Base-by-base conservation (phyloP, 2,113 vertebrate species). In the Trogon surrucura region DNA sequence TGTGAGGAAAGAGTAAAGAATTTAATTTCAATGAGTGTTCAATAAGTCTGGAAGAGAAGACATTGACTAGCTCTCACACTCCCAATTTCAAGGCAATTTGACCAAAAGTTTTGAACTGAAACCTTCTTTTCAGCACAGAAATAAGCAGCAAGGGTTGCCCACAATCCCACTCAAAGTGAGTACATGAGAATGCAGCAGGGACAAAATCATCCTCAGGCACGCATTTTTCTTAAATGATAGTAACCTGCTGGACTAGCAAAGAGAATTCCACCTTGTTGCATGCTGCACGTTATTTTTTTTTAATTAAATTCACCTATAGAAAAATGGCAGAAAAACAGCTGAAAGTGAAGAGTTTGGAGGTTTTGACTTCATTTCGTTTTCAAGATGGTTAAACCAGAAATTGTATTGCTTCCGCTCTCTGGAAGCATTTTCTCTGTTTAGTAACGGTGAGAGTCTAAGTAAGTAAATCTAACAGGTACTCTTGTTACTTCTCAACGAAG, bases 381-480 rank as follows among this genome's bases (percentile, higher is more conserved):
- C 45, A 72, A 64, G 53, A 66, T 15, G n/a, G 25, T 11, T 71
- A 48, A 83, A 88, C 34, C 38, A 83, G 38, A 19, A 80, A 20
- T 54, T n/a, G 13, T 69, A 71, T 62, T 50, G 30, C 45, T 88
- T 88, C 44, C 27, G 26, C 16, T 60, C 26, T 44, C 25, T 26
- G 20, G 30, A 89, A 94, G 22, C 30, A 16, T 50, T 61, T 88
- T 83, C 38, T 45, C 58, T 77, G 36, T 80, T 85, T 79, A 91
- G 32, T 38, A 85, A 81, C 2, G 2, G 5, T 26, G 27, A 69
- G 69, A 75, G 19, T 81, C 86, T 47, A 91, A 50, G 50, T 30
- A 91, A 78, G 80, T 71, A 91, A 84, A 91, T 41, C 83, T 45
- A 95, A 84, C 53, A 92, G 54, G 82, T 71, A 41, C 45, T 69